A percentile compares a stretch with the other conserved stretches of the same genome.
phyloP scores from a whole-genome alignment of 2,888 invertebrate genomes.

The Fabriciana adippe region DNA sequence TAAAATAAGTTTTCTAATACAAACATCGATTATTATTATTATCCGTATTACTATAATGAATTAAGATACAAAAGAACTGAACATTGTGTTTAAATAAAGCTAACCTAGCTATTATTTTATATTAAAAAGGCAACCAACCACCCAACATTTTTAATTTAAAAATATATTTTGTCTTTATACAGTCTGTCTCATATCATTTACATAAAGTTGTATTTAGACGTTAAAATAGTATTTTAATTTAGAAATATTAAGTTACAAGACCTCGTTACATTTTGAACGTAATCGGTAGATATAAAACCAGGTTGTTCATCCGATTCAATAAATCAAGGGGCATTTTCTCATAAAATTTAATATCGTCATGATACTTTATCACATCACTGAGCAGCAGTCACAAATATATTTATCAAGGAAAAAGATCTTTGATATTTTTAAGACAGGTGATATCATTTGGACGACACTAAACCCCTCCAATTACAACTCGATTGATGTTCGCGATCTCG shows the following conservation, averaged over 20 bases:
- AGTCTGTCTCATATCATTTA: too few relatives aligned
- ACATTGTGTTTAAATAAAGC: too few relatives aligned
- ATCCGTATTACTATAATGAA: too few relatives aligned
- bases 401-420: slow-evolving; percentile 40
- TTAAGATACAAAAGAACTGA: too few relatives aligned
- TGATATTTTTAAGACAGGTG: slow-evolving; percentile 46
- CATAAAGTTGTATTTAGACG: too few relatives aligned
- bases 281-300: background rate
- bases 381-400: slow-evolving; percentile 36
- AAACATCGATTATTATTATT: too few relatives aligned
- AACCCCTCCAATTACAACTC: slow-evolving; percentile 71
- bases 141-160: too few relatives aligned
- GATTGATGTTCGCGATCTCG: slow-evolving; percentile 70
- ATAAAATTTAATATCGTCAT: slow-evolving; percentile 31
- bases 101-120: too few relatives aligned
- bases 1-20: background rate
- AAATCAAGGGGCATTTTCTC: slow-evolving; percentile 24
- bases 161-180: too few relatives aligned
- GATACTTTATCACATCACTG: slow-evolving; percentile 30
- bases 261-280: background rate
- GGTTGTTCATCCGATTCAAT: slow-evolving; percentile 13
- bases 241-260: background rate
- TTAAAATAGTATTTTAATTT: background rate
- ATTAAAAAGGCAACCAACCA: too few relatives aligned
- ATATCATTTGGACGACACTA: slow-evolving; percentile 66